phyloP scores from a whole-genome alignment of 1,140 invertebrate genomes.

The Dreissena rostriformis region DNA sequence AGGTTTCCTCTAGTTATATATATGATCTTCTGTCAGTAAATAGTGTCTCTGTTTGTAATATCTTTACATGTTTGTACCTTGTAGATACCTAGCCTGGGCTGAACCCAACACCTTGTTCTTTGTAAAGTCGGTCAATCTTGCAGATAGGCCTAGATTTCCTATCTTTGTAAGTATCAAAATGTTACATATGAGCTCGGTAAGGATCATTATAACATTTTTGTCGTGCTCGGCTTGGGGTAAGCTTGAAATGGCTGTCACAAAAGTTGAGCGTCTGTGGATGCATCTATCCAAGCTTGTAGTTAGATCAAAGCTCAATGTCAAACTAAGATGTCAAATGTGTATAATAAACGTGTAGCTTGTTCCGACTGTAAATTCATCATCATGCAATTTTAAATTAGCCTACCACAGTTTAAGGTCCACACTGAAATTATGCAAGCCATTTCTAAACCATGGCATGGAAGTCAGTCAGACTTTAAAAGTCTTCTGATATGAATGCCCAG shows the following conservation, averaged over 20 bases:
- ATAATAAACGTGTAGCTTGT: not conserved
- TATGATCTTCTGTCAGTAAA: too few relatives aligned
- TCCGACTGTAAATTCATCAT: not conserved
- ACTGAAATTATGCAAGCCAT: too few relatives aligned
- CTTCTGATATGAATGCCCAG: too few relatives aligned
- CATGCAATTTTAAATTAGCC: too few relatives aligned
- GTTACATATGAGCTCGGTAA: not conserved
- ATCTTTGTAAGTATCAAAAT: conserved; percentile 25
- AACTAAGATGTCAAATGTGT: not conserved
- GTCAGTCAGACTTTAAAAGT: too few relatives aligned
- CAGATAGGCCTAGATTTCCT: conserved; percentile 26
- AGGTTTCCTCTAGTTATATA: too few relatives aligned
- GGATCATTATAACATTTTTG: not conserved
- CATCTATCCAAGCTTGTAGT: not conserved
- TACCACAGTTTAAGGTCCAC: too few relatives aligned
- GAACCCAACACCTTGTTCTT: conserved; percentile 40
- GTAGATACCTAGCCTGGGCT: conserved; percentile 42
- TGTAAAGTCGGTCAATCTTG: conserved; percentile 31
- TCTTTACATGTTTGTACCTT: not conserved
- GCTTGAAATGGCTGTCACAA: not conserved
- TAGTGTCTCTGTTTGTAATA: too few relatives aligned
- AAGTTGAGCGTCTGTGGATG: not conserved
- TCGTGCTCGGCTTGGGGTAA: not conserved
- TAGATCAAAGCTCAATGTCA: not conserved
- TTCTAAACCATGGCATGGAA: too few relatives aligned